Evolutionary conservation across 2,888 invertebrate species (phyloP).

Genomic region (Archaeoteleia sp.): DNA sequence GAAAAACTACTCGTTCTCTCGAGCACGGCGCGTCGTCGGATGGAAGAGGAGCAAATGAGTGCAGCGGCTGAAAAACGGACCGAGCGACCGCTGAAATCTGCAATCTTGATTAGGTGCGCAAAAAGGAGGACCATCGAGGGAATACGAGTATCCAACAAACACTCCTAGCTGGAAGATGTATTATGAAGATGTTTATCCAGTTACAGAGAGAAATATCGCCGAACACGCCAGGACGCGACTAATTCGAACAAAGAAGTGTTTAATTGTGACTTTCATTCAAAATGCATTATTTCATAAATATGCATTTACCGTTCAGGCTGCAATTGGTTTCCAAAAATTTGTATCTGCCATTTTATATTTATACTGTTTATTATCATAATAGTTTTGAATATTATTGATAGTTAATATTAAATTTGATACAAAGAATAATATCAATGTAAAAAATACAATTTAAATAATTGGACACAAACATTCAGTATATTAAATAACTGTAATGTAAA

Average conservation of each 20-base stretch:
- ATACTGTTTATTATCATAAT: no score
- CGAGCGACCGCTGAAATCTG: conserved; percentile 45
- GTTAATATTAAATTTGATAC: no score
- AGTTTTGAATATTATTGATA: no score
- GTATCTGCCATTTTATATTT: no score
- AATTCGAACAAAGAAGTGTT: conserved; percentile 26
- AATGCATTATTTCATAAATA: no score
- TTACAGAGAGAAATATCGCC: conserved; percentile 30
- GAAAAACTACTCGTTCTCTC: conserved; percentile 64
- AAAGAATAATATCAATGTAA: no score
- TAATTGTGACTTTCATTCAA: conserved; percentile 31
- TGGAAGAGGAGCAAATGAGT: conserved; percentile 46
- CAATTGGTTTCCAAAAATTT: no score
- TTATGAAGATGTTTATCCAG: conserved; percentile 48
- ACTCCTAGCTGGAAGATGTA: conserved; percentile 41
- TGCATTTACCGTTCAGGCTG: no score
- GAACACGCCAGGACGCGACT: conserved; percentile 6
- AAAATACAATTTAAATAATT: conserved; percentile 12
- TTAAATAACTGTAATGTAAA: not conserved
- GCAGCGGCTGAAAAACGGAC: conserved; percentile 43
- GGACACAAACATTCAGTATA: not conserved
- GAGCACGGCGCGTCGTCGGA: conserved; percentile 38
- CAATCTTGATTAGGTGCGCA: conserved; percentile 48
- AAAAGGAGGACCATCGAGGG: conserved; percentile 42
- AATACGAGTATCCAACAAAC: conserved; percentile 50